Conservation (phyloP, 2,888 invertebrate genomes). For the Apodemia mormo region DNA sequence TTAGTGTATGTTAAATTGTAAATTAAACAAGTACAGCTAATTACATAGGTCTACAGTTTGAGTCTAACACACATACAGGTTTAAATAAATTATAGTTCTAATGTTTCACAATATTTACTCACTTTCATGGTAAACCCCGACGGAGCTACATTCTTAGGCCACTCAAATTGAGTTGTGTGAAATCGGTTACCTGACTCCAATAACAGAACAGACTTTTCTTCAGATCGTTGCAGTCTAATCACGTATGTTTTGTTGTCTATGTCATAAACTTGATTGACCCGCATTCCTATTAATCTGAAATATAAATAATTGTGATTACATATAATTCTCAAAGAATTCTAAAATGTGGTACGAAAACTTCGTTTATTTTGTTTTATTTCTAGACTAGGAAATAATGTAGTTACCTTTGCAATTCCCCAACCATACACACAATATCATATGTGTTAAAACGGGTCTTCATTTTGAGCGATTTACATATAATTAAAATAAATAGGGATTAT, state of each 20-base stretch:
- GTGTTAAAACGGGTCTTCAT: constrained; percentile 98
- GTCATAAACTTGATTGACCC: constrained; percentile 98
- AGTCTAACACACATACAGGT: no score
- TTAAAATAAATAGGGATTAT: not conserved
- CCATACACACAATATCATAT: constrained; percentile 93
- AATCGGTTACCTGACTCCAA: constrained; percentile 97
- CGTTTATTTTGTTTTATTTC: constrained; percentile 1
- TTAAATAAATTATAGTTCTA: not conserved
- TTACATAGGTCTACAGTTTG: no score
- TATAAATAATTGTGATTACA: not conserved
- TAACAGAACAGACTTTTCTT: constrained; percentile 93
- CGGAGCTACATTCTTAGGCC: constrained; percentile 98
- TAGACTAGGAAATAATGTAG: not conserved
- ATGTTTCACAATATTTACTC: constrained; percentile 28
- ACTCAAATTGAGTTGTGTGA: constrained; percentile 97
- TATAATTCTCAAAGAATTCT: not conserved
- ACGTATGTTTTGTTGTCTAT: constrained; percentile 98
- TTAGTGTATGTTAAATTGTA: no score
- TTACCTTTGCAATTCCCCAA: constrained; percentile 93
- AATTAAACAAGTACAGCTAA: no score
- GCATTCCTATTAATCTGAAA: constrained; percentile 90
- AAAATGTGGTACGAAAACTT: not conserved
- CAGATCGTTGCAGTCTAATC: constrained; percentile 91
- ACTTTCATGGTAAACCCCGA: constrained; percentile 99
- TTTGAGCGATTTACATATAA: constrained; percentile 40